Evolutionary conservation across 2,113 vertebrate genomes (phyloP).

Genomic region (Nesoenas mayeri): DNA sequence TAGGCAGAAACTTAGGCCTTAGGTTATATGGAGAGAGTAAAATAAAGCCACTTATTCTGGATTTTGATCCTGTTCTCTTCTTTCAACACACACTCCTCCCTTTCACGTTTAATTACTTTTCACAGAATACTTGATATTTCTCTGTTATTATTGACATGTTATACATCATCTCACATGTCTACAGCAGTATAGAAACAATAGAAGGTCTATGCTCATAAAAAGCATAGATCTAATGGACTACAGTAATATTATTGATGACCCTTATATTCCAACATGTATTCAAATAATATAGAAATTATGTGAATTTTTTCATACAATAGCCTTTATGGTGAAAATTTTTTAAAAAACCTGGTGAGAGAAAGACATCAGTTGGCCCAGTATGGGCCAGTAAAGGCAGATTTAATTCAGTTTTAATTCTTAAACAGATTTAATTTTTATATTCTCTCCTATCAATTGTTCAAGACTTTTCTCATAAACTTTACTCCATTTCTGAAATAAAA

Average conservation of each 20-base stretch:
- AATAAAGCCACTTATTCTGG: background rate
- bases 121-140: background rate
- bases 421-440: background rate
- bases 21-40: background rate
- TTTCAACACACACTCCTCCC: background rate
- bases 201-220: background rate
- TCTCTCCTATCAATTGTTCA: background rate
- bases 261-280: background rate
- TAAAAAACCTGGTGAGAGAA: background rate
- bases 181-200: background rate
- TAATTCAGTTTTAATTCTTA: background rate
- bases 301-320: background rate
- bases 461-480: background rate
- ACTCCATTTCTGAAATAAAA: background rate
- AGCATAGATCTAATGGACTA: background rate
- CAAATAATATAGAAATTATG: background rate
- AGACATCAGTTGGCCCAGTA: background rate
- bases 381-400: background rate
- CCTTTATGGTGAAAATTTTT: background rate
- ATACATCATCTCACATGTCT: background rate
- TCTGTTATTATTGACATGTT: background rate
- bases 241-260: background rate
- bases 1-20: background rate
- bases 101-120: background rate
- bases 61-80: background rate